Evolutionary conservation across 1,140 invertebrate species (phyloP).

Genomic region (Calycopis cecrops): DNA sequence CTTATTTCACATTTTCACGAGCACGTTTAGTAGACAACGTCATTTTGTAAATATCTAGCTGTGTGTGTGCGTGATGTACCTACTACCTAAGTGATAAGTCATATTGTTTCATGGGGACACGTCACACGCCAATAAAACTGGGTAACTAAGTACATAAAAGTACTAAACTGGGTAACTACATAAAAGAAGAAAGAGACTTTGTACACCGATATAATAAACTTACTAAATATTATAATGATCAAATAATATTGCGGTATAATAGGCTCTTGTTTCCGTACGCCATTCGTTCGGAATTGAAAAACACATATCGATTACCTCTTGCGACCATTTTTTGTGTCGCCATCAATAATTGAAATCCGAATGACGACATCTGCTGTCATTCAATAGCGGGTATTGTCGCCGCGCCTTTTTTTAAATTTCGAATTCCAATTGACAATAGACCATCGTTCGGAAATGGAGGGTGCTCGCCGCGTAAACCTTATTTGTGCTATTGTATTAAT

Average conservation of each 20-base stretch:
- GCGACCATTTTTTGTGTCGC: conserved; percentile 43
- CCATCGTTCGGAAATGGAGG: conserved; percentile 36
- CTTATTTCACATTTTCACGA: too few species aligned
- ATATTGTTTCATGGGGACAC: too few species aligned
- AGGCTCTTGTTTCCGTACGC: neutral
- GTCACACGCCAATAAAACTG: too few species aligned
- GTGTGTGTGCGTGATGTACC: too few species aligned
- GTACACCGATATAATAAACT: too few species aligned
- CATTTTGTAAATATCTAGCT: too few species aligned
- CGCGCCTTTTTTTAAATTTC: conserved; percentile 52
- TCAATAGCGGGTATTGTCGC: conserved; percentile 61
- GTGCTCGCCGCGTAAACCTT: conserved; percentile 34
- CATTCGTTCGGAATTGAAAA: conserved; percentile 19
- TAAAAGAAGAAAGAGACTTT: too few species aligned
- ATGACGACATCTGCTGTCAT: conserved; percentile 59
- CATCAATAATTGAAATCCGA: conserved; percentile 55
- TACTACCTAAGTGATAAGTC: too few species aligned
- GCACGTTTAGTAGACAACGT: too few species aligned
- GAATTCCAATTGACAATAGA: conserved; percentile 40
- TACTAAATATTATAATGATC: neutral
- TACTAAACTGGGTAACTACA: too few species aligned
- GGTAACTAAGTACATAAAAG: too few species aligned
- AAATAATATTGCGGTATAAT: conserved; percentile 7
- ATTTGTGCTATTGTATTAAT: conserved; percentile 28
- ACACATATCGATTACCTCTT: conserved; percentile 39